phyloP scores from a whole-genome alignment of 1,140 invertebrate genomes.

The Ceratoteleas bidentatus region DNA sequence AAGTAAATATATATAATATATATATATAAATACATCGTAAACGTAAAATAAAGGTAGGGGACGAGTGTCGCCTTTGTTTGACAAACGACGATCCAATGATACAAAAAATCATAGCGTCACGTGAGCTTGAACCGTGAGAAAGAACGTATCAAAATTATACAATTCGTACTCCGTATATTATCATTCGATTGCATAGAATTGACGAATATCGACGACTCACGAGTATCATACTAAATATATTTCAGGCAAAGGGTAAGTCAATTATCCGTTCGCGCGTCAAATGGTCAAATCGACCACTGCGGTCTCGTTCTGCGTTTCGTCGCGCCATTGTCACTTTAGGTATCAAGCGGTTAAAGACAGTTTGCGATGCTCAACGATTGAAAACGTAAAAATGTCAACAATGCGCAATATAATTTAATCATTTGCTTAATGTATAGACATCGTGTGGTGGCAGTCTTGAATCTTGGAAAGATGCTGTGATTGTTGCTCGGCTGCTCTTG shows the following conservation, averaged over 20 bases:
- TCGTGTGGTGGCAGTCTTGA: slow-evolving; percentile 79
- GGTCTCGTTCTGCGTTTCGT: background rate
- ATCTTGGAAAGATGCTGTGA: slow-evolving; percentile 78
- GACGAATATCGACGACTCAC: slow-evolving; percentile 61
- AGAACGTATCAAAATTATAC: slow-evolving; percentile 66
- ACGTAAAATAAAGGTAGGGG: slow-evolving; percentile 51
- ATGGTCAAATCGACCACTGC: background rate
- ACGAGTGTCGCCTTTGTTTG: slow-evolving; percentile 39
- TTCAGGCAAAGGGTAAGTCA: slow-evolving; percentile 46
- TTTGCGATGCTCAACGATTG: slow-evolving; percentile 78
- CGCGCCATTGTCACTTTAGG: slow-evolving; percentile 59
- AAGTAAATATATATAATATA: slow-evolving; percentile 59
- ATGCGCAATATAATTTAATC: slow-evolving; percentile 75
- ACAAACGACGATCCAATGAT: slow-evolving; percentile 42
- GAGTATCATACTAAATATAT: slow-evolving; percentile 57
- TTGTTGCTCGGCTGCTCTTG: slow-evolving; percentile 76
- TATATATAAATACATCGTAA: slow-evolving; percentile 51
- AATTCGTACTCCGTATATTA: slow-evolving; percentile 43
- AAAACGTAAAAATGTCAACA: slow-evolving; percentile 81
- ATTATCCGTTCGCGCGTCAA: slow-evolving; percentile 40
- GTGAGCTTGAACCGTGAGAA: slow-evolving; percentile 34
- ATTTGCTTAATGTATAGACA: slow-evolving; percentile 76
- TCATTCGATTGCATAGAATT: slow-evolving; percentile 54
- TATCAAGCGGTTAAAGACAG: slow-evolving; percentile 67
- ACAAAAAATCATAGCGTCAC: slow-evolving; percentile 28